These are phyloP conservation scores for Sebastes steindachneri DNA, from an alignment of 2,797 vertebrate genomes.

Conservation along the genomic window DNA sequence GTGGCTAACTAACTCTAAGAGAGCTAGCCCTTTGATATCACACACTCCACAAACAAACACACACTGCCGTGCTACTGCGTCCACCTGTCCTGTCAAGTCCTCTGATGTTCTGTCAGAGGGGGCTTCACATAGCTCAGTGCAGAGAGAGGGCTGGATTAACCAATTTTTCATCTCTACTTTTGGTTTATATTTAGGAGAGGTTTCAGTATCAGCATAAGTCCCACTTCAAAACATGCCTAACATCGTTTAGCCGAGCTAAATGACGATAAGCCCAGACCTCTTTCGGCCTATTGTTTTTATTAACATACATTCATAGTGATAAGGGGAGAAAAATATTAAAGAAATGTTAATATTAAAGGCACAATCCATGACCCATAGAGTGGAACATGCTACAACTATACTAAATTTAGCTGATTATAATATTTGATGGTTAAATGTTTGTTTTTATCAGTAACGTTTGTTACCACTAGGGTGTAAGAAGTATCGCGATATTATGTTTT, in stretches of 20 bases:
- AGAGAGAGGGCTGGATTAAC: constrained; percentile 46
- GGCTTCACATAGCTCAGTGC: constrained; percentile 56
- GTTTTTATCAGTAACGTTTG: not conserved
- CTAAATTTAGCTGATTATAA: not conserved
- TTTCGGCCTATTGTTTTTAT: not conserved
- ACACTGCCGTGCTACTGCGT: constrained; percentile 16
- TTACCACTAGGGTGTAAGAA: too few species aligned
- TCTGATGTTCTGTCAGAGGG: constrained; percentile 57
- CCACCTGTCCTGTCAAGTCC: constrained; percentile 56
- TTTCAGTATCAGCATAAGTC: constrained; percentile 21
- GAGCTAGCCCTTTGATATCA: constrained; percentile 34
- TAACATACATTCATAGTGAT: not conserved
- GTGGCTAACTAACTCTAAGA: constrained; percentile 34
- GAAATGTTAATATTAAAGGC: not conserved
- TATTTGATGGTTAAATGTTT: not conserved
- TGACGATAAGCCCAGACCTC: not conserved
- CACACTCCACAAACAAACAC: constrained; percentile 44
- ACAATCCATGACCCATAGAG: not conserved
- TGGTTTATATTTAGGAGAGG: constrained; percentile 60
- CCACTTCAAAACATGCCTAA: constrained; percentile 3
- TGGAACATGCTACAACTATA: not conserved
- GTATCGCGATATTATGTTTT: too few species aligned
- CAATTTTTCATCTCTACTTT: constrained; percentile 48
- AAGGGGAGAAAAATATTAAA: not conserved
- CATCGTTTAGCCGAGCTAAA: not conserved